These are phyloP conservation scores for Cheilinus undulatus DNA, from an alignment of 2,113 vertebrate species.

Conservation along the genomic window DNA sequence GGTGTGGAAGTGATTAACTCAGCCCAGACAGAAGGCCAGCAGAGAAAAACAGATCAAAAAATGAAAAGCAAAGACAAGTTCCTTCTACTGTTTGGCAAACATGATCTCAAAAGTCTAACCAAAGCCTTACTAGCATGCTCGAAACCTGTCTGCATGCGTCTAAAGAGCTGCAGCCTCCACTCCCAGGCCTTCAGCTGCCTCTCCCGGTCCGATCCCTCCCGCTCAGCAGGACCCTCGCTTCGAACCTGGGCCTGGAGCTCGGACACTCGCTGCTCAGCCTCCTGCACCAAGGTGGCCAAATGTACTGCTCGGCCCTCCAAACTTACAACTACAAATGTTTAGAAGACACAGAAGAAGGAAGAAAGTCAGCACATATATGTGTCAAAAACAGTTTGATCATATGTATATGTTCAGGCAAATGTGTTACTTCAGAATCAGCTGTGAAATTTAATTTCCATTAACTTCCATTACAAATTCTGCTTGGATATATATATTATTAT, in stretches of 20 bases:
- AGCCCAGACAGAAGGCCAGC: slow-evolving; percentile 65
- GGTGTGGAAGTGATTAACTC: slow-evolving; percentile 73
- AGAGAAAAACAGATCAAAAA: slow-evolving; percentile 45
- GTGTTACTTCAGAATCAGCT: neutral
- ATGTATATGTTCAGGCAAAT: neutral
- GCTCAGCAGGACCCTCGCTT: slow-evolving; percentile 79
- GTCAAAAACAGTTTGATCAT: neutral
- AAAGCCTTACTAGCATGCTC: slow-evolving; percentile 89
- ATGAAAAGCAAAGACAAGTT: slow-evolving; percentile 44
- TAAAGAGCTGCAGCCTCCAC: slow-evolving; percentile 91
- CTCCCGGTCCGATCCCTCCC: slow-evolving; percentile 86
- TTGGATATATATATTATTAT: too few species aligned
- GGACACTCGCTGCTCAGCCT: slow-evolving; percentile 88
- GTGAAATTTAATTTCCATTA: neutral
- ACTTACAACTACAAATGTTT: slow-evolving; percentile 84
- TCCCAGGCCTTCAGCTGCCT: slow-evolving; percentile 93
- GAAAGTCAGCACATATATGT: neutral
- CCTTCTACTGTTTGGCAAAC: slow-evolving; percentile 19
- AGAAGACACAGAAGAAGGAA: slow-evolving; percentile 8
- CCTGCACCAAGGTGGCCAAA: slow-evolving; percentile 88
- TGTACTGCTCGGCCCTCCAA: slow-evolving; percentile 89
- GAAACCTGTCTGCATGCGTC: slow-evolving; percentile 93
- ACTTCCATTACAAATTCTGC: too few species aligned
- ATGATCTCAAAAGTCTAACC: slow-evolving; percentile 37
- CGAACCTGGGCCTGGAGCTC: slow-evolving; percentile 87